A percentile compares a stretch with the other conserved stretches of the same genome.
Conservation (phyloP, 2,888 invertebrate genomes). For the Conus canariensis region DNA sequence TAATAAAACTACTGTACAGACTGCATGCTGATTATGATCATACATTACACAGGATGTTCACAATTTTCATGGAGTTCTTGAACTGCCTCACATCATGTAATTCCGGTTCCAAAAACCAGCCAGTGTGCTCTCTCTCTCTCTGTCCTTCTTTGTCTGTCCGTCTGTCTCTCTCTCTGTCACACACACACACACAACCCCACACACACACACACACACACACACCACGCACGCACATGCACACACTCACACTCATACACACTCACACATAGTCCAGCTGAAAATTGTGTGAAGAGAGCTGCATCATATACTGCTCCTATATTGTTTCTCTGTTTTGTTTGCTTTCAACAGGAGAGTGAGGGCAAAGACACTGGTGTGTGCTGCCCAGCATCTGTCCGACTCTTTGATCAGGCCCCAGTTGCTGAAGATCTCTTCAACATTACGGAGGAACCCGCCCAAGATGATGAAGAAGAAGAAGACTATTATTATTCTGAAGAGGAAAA, state of each 20-base stretch:
- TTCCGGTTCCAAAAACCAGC: no score
- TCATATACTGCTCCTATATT: no score
- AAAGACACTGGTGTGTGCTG: no score
- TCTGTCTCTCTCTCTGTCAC: background rate
- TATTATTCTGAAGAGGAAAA: conserved; percentile 31
- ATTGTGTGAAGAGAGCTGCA: no score
- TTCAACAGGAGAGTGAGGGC: background rate
- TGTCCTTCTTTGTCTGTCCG: no score
- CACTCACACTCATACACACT: background rate
- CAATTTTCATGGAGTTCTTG: no score
- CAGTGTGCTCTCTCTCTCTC: no score
- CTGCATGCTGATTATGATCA: no score
- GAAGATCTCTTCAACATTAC: conserved; percentile 20
- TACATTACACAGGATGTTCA: no score
- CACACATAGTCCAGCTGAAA: background rate
- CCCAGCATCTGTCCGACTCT: background rate
- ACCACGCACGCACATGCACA: background rate
- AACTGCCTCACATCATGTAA: no score
- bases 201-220: background rate
- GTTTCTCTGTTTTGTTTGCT: background rate
- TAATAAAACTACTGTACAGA: no score
- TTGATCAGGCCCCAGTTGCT: background rate
- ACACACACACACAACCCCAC: background rate
- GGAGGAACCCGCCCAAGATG: background rate
- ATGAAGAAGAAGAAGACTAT: conserved; percentile 31